Evolutionary conservation across 2,113 vertebrate species (phyloP).

Genomic region (pig (Sus scrofa)): T2T-Sscrofa CM000819.6:45656501-45657000

Average conservation of each 20-base stretch:
- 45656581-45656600: background rate
- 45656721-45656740: background rate
- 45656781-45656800: background rate
- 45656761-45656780: background rate
- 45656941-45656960: background rate
- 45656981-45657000: background rate
- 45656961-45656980: background rate
- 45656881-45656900: background rate
- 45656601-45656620: background rate
- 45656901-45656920: background rate
- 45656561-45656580: constrained; percentile 3
- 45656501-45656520: background rate
- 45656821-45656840: background rate
- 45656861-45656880: background rate
- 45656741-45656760: background rate
- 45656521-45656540: background rate
- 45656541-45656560: background rate
- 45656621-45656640: constrained; percentile 16
- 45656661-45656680: constrained; percentile 56
- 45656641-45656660: background rate
- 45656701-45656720: background rate
- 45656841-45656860: background rate
- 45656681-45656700: constrained; percentile 41
- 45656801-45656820: background rate
- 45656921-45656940: background rate